phyloP scores from a whole-genome alignment of 2,888 invertebrate species.

The Tridacna gigas region DNA sequence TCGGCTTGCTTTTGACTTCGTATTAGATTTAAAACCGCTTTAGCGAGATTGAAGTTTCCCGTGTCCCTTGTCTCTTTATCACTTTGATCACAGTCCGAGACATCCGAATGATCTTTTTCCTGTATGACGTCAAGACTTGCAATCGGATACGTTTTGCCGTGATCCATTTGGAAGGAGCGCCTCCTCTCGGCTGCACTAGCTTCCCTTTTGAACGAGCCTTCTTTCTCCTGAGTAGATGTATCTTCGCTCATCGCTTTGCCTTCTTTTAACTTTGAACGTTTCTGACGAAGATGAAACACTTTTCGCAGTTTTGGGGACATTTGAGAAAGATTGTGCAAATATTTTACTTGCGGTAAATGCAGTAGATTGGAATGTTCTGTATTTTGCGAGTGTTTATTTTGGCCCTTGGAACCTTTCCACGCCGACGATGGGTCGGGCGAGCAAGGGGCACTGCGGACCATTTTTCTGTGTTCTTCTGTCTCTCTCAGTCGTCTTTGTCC shows the following conservation, averaged over 20 bases:
- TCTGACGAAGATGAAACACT: conserved; percentile 31
- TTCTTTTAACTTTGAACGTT: conserved; percentile 13
- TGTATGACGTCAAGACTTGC: conserved; percentile 34
- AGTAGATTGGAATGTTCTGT: conserved; percentile 11
- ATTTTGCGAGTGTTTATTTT: conserved; percentile 28
- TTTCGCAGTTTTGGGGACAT: conserved; percentile 58
- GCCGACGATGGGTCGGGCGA: conserved; percentile 50
- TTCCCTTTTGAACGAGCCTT: neutral
- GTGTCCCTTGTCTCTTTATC: conserved; percentile 6
- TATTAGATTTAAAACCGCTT: conserved; percentile 51
- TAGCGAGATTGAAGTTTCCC: conserved; percentile 38
- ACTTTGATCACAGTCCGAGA: conserved; percentile 30
- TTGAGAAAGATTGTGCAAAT: conserved; percentile 40
- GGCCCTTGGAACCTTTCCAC: conserved; percentile 21
- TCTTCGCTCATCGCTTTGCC: conserved; percentile 6
- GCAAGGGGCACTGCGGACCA: conserved; percentile 61
- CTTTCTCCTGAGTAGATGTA: neutral
- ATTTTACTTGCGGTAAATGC: conserved; percentile 50
- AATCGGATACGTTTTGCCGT: conserved; percentile 16
- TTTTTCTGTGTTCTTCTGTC: conserved; percentile 76
- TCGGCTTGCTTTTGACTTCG: conserved; percentile 35
- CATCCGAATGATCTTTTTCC: conserved; percentile 38
- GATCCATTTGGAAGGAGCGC: conserved; percentile 16
- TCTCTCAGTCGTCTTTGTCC: conserved; percentile 77
- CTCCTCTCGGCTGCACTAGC: conserved; percentile 9